Conservation (phyloP, 2,888 invertebrate genomes). For the Bellardia pandia region DNA sequence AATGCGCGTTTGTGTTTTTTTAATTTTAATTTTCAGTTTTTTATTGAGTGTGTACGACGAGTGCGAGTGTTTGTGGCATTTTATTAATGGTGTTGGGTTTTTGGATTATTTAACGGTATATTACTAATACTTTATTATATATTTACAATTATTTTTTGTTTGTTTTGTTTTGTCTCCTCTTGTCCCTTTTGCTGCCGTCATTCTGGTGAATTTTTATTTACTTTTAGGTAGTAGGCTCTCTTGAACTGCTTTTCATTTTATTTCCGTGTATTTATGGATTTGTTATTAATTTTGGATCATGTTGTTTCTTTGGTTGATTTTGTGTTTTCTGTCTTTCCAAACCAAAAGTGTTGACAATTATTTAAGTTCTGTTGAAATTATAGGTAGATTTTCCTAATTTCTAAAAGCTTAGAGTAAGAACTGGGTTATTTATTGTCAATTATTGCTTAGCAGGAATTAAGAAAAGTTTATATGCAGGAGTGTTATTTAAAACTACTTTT, state of each 20-base stretch:
- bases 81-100: conserved; percentile 82
- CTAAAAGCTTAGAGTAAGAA: neutral
- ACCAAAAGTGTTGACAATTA: neutral
- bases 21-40: neutral
- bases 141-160: conserved; percentile 72
- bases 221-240: neutral
- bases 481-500: neutral
- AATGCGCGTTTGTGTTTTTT: conserved; percentile 8
- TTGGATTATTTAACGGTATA: conserved; percentile 82
- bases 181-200: neutral
- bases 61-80: conserved; percentile 72
- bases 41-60: neutral
- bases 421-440: neutral
- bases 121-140: conserved; percentile 81
- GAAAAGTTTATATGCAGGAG: neutral
- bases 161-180: neutral
- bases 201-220: neutral
- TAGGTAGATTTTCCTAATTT: neutral
- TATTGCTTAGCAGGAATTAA: neutral
- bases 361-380: neutral
- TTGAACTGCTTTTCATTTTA: neutral
- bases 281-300: neutral
- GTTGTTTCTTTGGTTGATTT: neutral
- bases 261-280: neutral
- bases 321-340: neutral